phyloP scores from a whole-genome alignment of 2,797 vertebrate species.

The Lerista edwardsae region DNA sequence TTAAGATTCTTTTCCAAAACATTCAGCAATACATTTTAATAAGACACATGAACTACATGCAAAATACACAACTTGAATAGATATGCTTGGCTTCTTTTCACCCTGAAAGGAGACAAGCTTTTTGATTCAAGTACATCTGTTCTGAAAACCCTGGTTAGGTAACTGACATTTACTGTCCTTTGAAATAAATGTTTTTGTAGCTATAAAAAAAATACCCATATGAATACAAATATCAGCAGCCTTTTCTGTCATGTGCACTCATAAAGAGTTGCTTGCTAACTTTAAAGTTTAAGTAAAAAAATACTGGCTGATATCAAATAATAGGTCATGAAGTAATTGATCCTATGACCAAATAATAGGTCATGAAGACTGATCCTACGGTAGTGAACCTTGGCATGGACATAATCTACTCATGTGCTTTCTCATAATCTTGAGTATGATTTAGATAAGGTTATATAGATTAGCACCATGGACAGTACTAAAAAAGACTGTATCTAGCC shows the following conservation, averaged over 20 bases:
- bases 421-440: too few relatives aligned
- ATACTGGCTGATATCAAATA: not conserved
- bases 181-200: constrained; percentile 34
- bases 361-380: constrained; percentile 2
- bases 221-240: constrained; percentile 25
- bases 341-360: too few relatives aligned
- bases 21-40: constrained; percentile 47
- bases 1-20: constrained; percentile 47
- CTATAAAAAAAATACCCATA: constrained; percentile 14
- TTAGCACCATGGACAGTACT: too few relatives aligned
- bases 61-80: constrained; percentile 36
- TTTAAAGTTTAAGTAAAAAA: constrained; percentile 26
- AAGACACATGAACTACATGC: constrained; percentile 34
- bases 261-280: constrained; percentile 25
- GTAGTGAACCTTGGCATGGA: too few relatives aligned
- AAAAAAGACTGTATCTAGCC: too few relatives aligned
- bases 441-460: too few relatives aligned
- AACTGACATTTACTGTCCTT: not conserved
- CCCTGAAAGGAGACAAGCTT: constrained; percentile 18
- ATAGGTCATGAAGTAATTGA: constrained; percentile 5
- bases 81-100: constrained; percentile 27
- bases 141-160: constrained; percentile 6
- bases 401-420: too few relatives aligned
- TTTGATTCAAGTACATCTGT: constrained; percentile 7
- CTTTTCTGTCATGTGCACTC: not conserved